Percentiles rank a stretch among this genome's conserved stretches.
These are phyloP conservation scores for Metaphire vulgaris DNA, from an alignment of 1,140 invertebrate genomes.

Conservation along the genomic window DNA sequence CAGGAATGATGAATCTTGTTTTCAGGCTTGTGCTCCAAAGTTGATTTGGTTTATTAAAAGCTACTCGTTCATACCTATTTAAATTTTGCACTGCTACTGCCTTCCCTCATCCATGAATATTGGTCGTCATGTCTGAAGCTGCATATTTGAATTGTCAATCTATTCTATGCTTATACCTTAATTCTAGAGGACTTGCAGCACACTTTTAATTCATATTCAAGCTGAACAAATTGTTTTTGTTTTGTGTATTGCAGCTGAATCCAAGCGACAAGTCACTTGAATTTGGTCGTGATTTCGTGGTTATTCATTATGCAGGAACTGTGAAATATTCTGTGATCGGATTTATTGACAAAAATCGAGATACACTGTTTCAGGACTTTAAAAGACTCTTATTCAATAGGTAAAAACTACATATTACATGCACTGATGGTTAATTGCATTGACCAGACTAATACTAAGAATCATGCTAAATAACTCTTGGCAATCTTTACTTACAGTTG, in stretches of 20 bases:
- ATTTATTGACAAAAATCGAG: conserved; percentile 89
- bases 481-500: background rate
- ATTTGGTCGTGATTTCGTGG: conserved; percentile 71
- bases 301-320: conserved; percentile 83
- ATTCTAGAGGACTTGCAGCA: too few relatives aligned
- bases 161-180: too few relatives aligned
- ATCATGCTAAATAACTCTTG: background rate
- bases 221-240: too few relatives aligned
- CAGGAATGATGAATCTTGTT: conserved; percentile 4
- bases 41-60: background rate
- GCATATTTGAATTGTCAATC: too few relatives aligned
- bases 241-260: conserved; percentile 37
- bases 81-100: too few relatives aligned
- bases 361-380: conserved; percentile 77
- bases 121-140: too few relatives aligned
- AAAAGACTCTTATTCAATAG: conserved; percentile 72
- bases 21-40: conserved; percentile 23
- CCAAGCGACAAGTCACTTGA: conserved; percentile 52
- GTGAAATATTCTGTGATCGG: conserved; percentile 80
- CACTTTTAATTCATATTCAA: too few relatives aligned
- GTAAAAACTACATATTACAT: conserved; percentile 34
- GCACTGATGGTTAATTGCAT: conserved; percentile 11
- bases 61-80: conserved; percentile 4
- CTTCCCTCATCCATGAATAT: too few relatives aligned
- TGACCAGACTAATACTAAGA: background rate